Percentiles rank a stretch among this genome's conserved stretches.
These are phyloP conservation scores for Tholera decimalis DNA, from an alignment of 2,888 invertebrate species.

Conservation along the genomic window DNA sequence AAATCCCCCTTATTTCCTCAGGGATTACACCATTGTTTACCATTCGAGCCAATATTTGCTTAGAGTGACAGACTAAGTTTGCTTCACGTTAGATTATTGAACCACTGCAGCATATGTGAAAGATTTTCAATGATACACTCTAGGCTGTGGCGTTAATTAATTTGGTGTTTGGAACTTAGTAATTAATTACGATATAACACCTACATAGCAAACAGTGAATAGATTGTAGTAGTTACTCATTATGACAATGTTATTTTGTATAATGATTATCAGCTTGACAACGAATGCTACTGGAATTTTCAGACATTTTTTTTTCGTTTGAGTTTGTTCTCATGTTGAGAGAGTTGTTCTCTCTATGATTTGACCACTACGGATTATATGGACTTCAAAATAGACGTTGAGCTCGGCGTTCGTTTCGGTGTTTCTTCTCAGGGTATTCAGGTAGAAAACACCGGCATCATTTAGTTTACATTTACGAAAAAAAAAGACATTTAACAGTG, in stretches of 20 bases:
- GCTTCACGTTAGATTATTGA: slow-evolving; percentile 19
- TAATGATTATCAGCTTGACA: neutral
- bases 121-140: slow-evolving; percentile 1
- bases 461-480: too few species aligned
- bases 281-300: neutral
- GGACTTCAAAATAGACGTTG: too few species aligned
- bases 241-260: slow-evolving; percentile 3
- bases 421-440: too few species aligned
- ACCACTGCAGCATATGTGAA: slow-evolving; percentile 21
- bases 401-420: too few species aligned
- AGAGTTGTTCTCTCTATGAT: too few species aligned
- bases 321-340: too few species aligned
- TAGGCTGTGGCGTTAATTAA: slow-evolving; percentile 60
- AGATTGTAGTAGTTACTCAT: neutral
- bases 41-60: slow-evolving; percentile 62
- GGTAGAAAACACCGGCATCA: too few species aligned
- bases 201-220: slow-evolving; percentile 5
- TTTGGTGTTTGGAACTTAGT: slow-evolving; percentile 44
- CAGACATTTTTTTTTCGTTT: neutral
- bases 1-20: slow-evolving; percentile 79
- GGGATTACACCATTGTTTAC: slow-evolving; percentile 72
- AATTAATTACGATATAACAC: slow-evolving; percentile 44
- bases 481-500: too few species aligned
- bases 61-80: slow-evolving; percentile 52
- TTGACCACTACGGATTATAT: too few species aligned